Percentiles rank a stretch among this genome's conserved stretches.
Conservation (phyloP, 1,140 invertebrate genomes). For the Brachionus asplanchnoidis region DNA sequence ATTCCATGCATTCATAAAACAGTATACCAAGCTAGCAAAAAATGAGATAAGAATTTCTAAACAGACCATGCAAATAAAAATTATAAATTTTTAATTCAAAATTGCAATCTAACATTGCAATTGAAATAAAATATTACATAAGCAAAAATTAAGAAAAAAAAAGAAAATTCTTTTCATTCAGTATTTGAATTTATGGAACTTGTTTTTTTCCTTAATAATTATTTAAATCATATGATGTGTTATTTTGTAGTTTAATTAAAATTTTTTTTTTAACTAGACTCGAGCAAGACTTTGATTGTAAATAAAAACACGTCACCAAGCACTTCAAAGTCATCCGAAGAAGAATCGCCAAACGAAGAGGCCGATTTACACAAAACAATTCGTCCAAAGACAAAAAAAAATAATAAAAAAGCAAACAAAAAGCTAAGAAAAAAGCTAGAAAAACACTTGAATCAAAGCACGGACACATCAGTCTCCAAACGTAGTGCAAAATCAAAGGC, state of each 20-base stretch:
- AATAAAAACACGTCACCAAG: not conserved
- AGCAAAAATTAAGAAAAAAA: not conserved
- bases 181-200: not conserved
- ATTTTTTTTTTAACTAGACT: not conserved
- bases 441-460: not conserved
- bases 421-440: not conserved
- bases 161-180: not conserved
- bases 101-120: not conserved
- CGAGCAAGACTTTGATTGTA: slow-evolving; percentile 8
- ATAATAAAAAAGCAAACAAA: not conserved
- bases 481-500: slow-evolving; percentile 30
- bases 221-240: not conserved
- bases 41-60: not conserved
- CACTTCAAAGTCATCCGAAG: slow-evolving; percentile 15
- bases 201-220: not conserved
- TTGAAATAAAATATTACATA: not conserved
- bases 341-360: not conserved
- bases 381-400: slow-evolving; percentile 7
- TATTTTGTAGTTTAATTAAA: not conserved
- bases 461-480: not conserved
- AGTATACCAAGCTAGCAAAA: not conserved
- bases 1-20: not conserved
- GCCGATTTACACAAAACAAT: not conserved
- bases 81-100: not conserved
- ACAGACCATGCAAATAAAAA: not conserved